Evolutionary conservation across 2,888 invertebrate genomes (phyloP), one percentile per base, ranked within the genome.

Genomic region (Chrysolina haemoptera): DNA sequence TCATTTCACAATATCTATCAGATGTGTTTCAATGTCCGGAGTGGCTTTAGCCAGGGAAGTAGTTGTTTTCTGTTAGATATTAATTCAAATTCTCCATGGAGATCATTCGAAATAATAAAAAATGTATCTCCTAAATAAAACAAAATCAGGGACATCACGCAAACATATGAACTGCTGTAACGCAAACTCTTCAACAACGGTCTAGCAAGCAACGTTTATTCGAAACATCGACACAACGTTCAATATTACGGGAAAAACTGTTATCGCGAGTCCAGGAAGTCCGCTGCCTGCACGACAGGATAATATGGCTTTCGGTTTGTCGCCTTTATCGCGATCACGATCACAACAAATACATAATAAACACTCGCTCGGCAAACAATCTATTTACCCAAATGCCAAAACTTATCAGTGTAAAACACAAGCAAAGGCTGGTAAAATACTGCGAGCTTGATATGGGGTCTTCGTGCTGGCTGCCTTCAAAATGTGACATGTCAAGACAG

Each of bases 251-350:
- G 70, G 70, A 63, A 70, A 67, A 74, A 55, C n/a, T 53, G 74
- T 80, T 80, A 81, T 81, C 81, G 71, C 59, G 22, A 70, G 75
- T 76, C 79, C 81, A 84, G 84, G 84, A 84, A 83, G 83, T 84
- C 84, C 83, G 83, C 79, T 83, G 84, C 82, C 84, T 84, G 84
- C 82, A 73, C 68, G 73, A 77, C 82, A 82, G 84, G 84, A 84
- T 84, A 84, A 84, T 79, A 82, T 79, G 82, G 83, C 81, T 83
- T 84, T 83, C 63, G 78, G 81, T 81, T 80, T 80, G 82, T 80
- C 78, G 68, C 70, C 64, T 76, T 79, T 84, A 84, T 84, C 84
- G 78, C 81, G 82, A 84, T 84, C 79, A 76, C 78, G 79, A 84
- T 84, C 84, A 78, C 76, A 80, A 81, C 80, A 80, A 81, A 82